phyloP scores from a whole-genome alignment of 2,888 invertebrate species.

The Thereva unica region DNA sequence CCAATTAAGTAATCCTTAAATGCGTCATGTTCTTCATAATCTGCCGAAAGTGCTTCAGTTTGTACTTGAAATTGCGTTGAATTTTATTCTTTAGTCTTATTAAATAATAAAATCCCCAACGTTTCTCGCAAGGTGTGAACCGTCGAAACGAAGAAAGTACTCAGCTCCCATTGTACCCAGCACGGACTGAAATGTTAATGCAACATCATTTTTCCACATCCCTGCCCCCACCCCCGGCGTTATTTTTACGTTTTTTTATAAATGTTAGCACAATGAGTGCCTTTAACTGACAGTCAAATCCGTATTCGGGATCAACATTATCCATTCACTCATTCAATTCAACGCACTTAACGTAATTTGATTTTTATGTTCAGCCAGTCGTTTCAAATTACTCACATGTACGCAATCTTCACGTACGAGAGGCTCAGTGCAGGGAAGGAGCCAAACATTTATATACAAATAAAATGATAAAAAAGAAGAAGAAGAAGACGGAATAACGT shows the following conservation, averaged over 20 bases:
- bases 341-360: conserved; percentile 41
- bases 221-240: too few relatives aligned
- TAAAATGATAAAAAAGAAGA: conserved; percentile 25
- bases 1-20: too few relatives aligned
- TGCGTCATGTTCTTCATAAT: too few relatives aligned
- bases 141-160: too few relatives aligned
- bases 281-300: conserved; percentile 31
- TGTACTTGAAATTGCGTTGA: too few relatives aligned
- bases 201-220: too few relatives aligned
- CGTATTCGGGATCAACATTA: conserved; percentile 34
- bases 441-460: conserved; percentile 2
- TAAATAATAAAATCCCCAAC: too few relatives aligned
- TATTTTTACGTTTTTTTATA: neutral
- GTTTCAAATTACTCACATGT: conserved; percentile 19
- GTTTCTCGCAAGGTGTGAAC: too few relatives aligned
- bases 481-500: conserved; percentile 23
- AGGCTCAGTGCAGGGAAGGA: neutral
- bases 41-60: too few relatives aligned
- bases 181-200: too few relatives aligned
- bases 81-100: too few relatives aligned
- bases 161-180: too few relatives aligned
- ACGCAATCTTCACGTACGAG: neutral
- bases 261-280: conserved; percentile 28
- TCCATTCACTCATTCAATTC: conserved; percentile 40
- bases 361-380: conserved; percentile 40